Percentiles rank a stretch among this genome's conserved stretches.
These are phyloP conservation scores for Nemotelus nigrinus DNA, from an alignment of 2,888 invertebrate genomes.

Conservation along the genomic window DNA sequence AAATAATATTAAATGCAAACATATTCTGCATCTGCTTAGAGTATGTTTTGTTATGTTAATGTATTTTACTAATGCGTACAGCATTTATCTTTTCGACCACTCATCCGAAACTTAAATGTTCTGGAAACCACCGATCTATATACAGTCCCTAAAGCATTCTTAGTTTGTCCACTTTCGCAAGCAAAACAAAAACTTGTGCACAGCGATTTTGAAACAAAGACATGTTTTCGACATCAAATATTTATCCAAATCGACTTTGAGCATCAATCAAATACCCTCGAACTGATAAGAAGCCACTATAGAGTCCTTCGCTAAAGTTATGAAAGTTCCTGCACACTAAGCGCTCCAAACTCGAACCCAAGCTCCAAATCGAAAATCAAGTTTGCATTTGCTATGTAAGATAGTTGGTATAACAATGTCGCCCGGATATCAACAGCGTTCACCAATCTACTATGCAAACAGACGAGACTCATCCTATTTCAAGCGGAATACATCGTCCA, in stretches of 20 bases:
- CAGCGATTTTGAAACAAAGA: background rate
- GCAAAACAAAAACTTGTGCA: too few species aligned
- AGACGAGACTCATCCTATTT: constrained; percentile 7
- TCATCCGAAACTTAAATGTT: too few species aligned
- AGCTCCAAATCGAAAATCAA: background rate
- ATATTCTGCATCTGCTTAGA: too few species aligned
- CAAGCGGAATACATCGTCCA: constrained; percentile 9
- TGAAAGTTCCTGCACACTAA: constrained; percentile 16
- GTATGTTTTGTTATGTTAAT: too few species aligned
- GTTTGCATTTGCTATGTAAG: constrained; percentile 32
- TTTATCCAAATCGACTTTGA: constrained; percentile 18
- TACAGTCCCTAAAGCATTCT: too few species aligned
- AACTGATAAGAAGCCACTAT: constrained; percentile 18
- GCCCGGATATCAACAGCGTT: constrained; percentile 26
- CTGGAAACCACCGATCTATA: too few species aligned
- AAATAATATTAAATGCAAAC: too few species aligned
- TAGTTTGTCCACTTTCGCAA: too few species aligned
- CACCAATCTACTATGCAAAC: constrained; percentile 14
- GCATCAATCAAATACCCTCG: constrained; percentile 32
- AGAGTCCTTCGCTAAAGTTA: constrained; percentile 14
- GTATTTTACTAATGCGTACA: too few species aligned
- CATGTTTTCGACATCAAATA: constrained; percentile 20
- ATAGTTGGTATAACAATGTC: background rate
- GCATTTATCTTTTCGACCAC: too few species aligned
- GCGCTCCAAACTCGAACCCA: background rate